Evolutionary conservation across 2,888 invertebrate species (phyloP).

Genomic region (Lycophotia porphyrea): DNA sequence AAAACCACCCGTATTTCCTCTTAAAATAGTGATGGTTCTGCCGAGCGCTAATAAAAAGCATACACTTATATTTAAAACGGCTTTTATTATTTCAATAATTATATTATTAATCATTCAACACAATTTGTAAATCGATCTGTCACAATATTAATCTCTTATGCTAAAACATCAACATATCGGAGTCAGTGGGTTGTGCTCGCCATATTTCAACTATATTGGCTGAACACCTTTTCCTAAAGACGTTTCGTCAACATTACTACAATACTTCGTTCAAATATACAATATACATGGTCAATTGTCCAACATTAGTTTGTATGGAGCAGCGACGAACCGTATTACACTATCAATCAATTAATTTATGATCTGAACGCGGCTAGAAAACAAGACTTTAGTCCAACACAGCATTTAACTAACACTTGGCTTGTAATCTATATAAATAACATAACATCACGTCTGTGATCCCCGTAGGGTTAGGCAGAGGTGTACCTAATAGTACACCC

Average conservation of each 20-base stretch:
- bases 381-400: not conserved
- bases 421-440: too few species aligned
- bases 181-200: slow-evolving; percentile 49
- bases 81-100: slow-evolving; percentile 80
- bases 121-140: slow-evolving; percentile 76
- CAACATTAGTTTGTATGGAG: not conserved
- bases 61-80: slow-evolving; percentile 74
- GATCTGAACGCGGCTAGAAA: not conserved
- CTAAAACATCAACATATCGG: slow-evolving; percentile 73
- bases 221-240: not conserved
- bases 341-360: not conserved
- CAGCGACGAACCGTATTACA: not conserved
- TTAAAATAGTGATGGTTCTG: not conserved
- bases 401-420: not conserved
- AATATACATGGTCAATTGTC: not conserved
- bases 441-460: too few species aligned
- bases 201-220: not conserved
- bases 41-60: slow-evolving; percentile 7
- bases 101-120: slow-evolving; percentile 72
- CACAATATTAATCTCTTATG: slow-evolving; percentile 72
- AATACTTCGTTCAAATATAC: not conserved
- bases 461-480: too few species aligned
- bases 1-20: too few species aligned
- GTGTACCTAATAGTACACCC: too few species aligned
- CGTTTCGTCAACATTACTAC: not conserved